Percentiles rank a stretch among this genome's conserved stretches.
phyloP scores from a whole-genome alignment of 2,888 invertebrate species.

The Pristionchus maxplancki region DNA sequence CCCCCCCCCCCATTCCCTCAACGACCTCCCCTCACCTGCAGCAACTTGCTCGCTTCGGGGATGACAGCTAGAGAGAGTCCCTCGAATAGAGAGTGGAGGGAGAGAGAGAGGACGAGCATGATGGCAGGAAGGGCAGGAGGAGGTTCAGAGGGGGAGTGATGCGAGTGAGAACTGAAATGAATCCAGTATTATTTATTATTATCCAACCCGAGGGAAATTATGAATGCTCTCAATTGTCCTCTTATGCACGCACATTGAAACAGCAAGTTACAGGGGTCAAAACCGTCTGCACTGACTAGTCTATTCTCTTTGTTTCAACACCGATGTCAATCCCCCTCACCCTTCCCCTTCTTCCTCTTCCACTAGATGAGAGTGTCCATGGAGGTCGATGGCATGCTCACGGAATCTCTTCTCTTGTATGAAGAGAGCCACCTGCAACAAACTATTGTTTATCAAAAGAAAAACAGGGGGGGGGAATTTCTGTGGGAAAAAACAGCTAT shows the following conservation, averaged over 20 bases:
- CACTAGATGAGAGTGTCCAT: conserved; percentile 32
- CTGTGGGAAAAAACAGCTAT: too few species aligned
- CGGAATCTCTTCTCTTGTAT: conserved; percentile 59
- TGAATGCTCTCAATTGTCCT: too few species aligned
- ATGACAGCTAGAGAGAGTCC: conserved; percentile 82
- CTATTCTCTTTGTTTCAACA: neutral
- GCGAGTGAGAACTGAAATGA: neutral
- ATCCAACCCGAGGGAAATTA: too few species aligned
- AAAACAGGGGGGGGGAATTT: too few species aligned
- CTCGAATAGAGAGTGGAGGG: conserved; percentile 82
- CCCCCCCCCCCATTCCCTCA: too few species aligned
- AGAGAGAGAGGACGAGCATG: conserved; percentile 74
- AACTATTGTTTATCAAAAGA: too few species aligned
- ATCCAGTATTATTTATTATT: neutral
- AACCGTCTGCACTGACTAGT: neutral
- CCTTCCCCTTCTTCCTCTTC: conserved; percentile 17
- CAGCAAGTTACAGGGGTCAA: neutral
- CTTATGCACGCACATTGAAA: neutral
- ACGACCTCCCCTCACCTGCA: conserved; percentile 67
- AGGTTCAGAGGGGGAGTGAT: neutral
- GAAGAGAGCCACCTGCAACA: conserved; percentile 59
- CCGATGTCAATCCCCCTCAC: neutral
- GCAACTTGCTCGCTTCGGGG: conserved; percentile 69
- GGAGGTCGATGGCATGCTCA: conserved; percentile 54
- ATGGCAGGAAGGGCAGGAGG: conserved; percentile 41